Base-by-base conservation (phyloP, 2,888 invertebrate species). In the Isoperla grammatica region DNA sequence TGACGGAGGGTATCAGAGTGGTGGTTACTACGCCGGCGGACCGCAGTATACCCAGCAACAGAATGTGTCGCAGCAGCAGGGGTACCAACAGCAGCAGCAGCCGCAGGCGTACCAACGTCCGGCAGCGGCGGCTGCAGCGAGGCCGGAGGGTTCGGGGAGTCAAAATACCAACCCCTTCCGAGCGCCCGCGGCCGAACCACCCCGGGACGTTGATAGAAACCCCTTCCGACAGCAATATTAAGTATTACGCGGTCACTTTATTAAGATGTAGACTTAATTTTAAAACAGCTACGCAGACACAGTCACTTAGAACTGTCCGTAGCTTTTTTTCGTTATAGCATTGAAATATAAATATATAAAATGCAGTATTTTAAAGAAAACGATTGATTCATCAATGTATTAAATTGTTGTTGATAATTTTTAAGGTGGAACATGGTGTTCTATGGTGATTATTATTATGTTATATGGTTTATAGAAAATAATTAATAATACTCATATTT, bases 141-240 rank as follows among this genome's bases (percentile, higher is more conserved):
- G 73, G 61, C 66, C 75, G 72, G 71, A 55, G 61, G 49, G 68
- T 66, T 23, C 39, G 17, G 57, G 29, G 20, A 56, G 43, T 6
- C 20, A 39, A 37, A 39, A 19, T 57, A 73, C 71, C 48, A 78
- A 75, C 68, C 78, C 74, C 57, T 79, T 75, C 72, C 78, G 71
- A 69, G 76, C 80, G 70, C 75, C 73, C 73, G 75, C 79, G 70
- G 75, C 72, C 73, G 57, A 77, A 72, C 62, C 78, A 70, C 68
- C 65, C 0, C 74, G 74, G 63, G 70, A 76, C 76, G 69, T 78
- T 57, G 81, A 82, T 69, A 82, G 85, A 70, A 89, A 89, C 77
- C 89, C 90, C 63, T 90, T 90, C 78, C 84, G 90, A 73, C 88
- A 88, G 83, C 63, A 61, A 12, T 66, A 64, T 56, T 57, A 46